Conservation (phyloP, 2,888 invertebrate genomes). For the Pseudococcus viburni region DNA sequence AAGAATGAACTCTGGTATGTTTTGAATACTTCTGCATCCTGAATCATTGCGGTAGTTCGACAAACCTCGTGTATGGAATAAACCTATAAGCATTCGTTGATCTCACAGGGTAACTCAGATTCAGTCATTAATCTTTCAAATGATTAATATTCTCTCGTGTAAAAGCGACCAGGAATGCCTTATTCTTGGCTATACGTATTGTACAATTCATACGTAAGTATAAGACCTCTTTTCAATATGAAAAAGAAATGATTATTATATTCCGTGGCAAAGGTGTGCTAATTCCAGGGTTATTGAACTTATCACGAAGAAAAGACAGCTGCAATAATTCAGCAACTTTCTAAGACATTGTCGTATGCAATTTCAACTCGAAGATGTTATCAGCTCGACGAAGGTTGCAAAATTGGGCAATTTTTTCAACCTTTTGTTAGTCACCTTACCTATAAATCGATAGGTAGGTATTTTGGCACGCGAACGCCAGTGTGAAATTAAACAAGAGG, state of each 20-base stretch:
- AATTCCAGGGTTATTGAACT: constrained; percentile 33
- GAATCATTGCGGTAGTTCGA: neutral
- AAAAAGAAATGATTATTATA: constrained; percentile 43
- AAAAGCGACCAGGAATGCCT: constrained; percentile 35
- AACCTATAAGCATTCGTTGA: neutral
- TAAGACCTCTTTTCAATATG: neutral
- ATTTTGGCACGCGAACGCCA: constrained; percentile 29
- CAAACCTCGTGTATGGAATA: neutral
- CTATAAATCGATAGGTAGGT: constrained; percentile 18
- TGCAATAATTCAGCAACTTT: constrained; percentile 39
- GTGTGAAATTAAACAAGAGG: constrained; percentile 13
- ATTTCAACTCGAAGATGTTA: constrained; percentile 12
- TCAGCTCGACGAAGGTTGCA: neutral
- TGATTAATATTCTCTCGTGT: constrained; percentile 36
- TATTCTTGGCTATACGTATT: neutral
- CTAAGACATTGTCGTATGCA: constrained; percentile 31
- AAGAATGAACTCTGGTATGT: neutral
- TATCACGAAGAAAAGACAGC: constrained; percentile 25
- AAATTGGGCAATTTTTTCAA: constrained; percentile 30
- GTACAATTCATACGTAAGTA: neutral
- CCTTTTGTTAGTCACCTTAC: neutral
- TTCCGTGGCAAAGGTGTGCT: constrained; percentile 2
- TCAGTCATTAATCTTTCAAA: constrained; percentile 13
- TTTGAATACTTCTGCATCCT: neutral
- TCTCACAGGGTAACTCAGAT: neutral